Percentiles rank a stretch among this genome's conserved stretches.
These are phyloP conservation scores for Chrysolina haemoptera DNA, from an alignment of 2,888 invertebrate genomes.

Conservation along the genomic window DNA sequence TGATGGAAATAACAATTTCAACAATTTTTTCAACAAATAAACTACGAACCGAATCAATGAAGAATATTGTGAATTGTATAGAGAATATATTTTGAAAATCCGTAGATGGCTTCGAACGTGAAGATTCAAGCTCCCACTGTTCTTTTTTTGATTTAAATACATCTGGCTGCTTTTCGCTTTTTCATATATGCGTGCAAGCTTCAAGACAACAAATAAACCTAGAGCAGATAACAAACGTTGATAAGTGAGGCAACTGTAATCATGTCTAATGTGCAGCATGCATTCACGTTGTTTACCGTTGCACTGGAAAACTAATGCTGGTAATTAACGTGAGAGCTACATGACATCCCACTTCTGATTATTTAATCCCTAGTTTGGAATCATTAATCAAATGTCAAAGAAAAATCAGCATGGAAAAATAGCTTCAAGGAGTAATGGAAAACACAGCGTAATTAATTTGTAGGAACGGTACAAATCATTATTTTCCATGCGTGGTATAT, in stretches of 20 bases:
- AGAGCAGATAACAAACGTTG: slow-evolving; percentile 21
- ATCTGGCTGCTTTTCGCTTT: too few relatives aligned
- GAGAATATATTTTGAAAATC: too few relatives aligned
- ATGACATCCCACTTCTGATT: slow-evolving; percentile 26
- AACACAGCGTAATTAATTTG: neutral
- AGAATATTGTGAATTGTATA: too few relatives aligned
- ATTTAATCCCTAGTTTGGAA: slow-evolving; percentile 14
- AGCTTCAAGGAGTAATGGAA: neutral
- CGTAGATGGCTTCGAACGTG: too few relatives aligned
- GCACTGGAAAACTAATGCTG: slow-evolving; percentile 18
- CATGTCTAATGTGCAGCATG: slow-evolving; percentile 28
- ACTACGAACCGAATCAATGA: too few relatives aligned
- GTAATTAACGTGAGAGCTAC: slow-evolving; percentile 29
- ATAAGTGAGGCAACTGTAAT: slow-evolving; percentile 25
- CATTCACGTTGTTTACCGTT: slow-evolving; percentile 26
- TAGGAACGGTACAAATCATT: neutral
- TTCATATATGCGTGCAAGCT: neutral
- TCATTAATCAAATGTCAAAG: slow-evolving; percentile 7
- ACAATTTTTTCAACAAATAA: too few relatives aligned
- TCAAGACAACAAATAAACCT: slow-evolving; percentile 15
- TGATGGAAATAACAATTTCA: too few relatives aligned
- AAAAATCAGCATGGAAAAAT: slow-evolving; percentile 14
- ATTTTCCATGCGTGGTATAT: neutral
- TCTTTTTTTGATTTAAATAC: too few relatives aligned
- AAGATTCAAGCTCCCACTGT: neutral